Conservation (phyloP, 2,797 vertebrate genomes). For the Pelodytes ibericus region DNA sequence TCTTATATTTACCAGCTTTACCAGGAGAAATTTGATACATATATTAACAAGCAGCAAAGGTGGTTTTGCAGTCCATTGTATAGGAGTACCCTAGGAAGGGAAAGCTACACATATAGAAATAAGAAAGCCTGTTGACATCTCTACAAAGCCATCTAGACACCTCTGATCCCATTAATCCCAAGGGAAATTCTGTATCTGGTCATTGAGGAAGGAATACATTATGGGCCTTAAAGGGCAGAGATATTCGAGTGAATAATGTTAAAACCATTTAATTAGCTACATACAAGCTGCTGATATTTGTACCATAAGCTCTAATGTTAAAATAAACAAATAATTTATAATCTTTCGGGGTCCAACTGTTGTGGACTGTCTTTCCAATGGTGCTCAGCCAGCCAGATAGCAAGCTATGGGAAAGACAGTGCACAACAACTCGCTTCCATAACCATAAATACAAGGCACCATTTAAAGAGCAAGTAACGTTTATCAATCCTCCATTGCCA, state of each 20-base stretch:
- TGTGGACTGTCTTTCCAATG: no score
- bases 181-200: background rate
- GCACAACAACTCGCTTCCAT: no score
- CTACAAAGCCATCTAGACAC: background rate
- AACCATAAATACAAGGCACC: background rate
- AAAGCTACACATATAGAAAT: background rate
- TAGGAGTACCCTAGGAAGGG: background rate
- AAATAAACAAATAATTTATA: background rate
- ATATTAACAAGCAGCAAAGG: background rate
- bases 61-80: background rate
- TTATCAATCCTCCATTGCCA: background rate
- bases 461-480: background rate
- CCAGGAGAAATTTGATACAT: no score
- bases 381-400: no score
- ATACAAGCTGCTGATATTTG: background rate
- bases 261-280: background rate
- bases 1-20: no score
- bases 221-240: background rate
- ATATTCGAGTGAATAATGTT: background rate
- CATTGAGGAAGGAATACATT: background rate
- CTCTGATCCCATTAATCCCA: slow-evolving; percentile 29
- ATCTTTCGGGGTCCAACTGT: no score
- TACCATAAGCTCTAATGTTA: background rate
- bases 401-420: no score
- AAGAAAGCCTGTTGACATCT: background rate